Evolutionary conservation across 2,888 invertebrate species (phyloP).

Genomic region (Brachypalpus laphriformis): DNA sequence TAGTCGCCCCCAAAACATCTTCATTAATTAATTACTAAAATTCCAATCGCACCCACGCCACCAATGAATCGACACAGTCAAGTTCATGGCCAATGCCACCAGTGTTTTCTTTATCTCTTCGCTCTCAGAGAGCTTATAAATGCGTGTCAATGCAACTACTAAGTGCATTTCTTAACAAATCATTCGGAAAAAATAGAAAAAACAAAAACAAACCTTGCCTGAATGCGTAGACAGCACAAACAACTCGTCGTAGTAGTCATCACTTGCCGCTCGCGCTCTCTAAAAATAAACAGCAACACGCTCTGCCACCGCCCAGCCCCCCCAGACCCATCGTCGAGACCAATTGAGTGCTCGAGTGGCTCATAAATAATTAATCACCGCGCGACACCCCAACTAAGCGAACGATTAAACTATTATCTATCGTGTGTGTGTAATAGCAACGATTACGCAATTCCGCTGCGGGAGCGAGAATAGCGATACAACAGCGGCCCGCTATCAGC

Average conservation of each 20-base stretch:
- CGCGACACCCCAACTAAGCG: slow-evolving; percentile 36
- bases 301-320: slow-evolving; percentile 15
- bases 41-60: slow-evolving; percentile 15
- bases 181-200: slow-evolving; percentile 31
- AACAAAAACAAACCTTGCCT: slow-evolving; percentile 54
- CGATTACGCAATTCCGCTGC: slow-evolving; percentile 56
- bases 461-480: slow-evolving; percentile 28
- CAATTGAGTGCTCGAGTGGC: slow-evolving; percentile 44
- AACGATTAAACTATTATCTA: slow-evolving; percentile 50
- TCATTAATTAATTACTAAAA: slow-evolving; percentile 10
- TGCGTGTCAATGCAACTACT: slow-evolving; percentile 36
- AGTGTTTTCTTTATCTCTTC: slow-evolving; percentile 3
- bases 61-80: slow-evolving; percentile 38
- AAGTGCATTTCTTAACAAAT: slow-evolving; percentile 48
- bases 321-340: slow-evolving; percentile 27
- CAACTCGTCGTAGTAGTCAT: slow-evolving; percentile 55
- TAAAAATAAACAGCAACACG: slow-evolving; percentile 55
- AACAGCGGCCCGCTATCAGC: slow-evolving; percentile 42
- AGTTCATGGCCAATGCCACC: slow-evolving; percentile 61
- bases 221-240: slow-evolving; percentile 60
- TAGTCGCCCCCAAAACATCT: not conserved
- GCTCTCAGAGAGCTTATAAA: slow-evolving; percentile 1
- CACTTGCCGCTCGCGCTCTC: slow-evolving; percentile 31
- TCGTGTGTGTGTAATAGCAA: slow-evolving; percentile 1
- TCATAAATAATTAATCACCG: slow-evolving; percentile 67